Percentiles rank a stretch among this genome's conserved stretches.
These are phyloP conservation scores for Anastrepha obliqua DNA, from an alignment of 1,140 invertebrate species.

Conservation along the genomic window DNA sequence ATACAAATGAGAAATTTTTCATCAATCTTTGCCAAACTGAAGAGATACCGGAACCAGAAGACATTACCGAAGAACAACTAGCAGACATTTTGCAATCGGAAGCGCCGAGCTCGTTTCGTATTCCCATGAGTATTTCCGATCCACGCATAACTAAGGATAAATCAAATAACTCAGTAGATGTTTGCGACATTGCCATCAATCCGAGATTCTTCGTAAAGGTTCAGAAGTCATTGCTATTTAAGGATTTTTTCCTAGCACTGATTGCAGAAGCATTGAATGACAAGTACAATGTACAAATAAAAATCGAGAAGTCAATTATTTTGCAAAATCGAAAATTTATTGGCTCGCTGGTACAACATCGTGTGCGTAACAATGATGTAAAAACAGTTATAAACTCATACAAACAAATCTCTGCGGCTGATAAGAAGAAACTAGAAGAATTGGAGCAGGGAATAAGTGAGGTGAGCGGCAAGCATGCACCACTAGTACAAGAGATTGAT, in stretches of 20 bases:
- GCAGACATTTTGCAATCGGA: conserved; percentile 83
- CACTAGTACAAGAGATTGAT: conserved; percentile 71
- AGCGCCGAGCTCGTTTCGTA: conserved; percentile 81
- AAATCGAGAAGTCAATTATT: conserved; percentile 78
- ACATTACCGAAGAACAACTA: conserved; percentile 86
- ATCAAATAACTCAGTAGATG: conserved; percentile 80
- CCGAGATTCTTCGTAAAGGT: conserved; percentile 83
- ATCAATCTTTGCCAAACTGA: conserved; percentile 86
- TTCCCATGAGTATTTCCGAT: conserved; percentile 92
- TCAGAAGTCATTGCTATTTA: conserved; percentile 81
- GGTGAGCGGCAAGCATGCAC: not conserved
- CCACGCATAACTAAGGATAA: conserved; percentile 87
- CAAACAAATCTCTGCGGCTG: conserved; percentile 67
- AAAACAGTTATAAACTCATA: conserved; percentile 67
- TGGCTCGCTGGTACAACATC: conserved; percentile 83
- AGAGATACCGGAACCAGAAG: conserved; percentile 85
- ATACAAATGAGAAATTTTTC: conserved; percentile 84
- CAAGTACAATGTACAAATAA: conserved; percentile 83
- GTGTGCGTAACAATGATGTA: conserved; percentile 81
- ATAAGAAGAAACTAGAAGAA: conserved; percentile 62
- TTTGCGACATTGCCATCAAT: conserved; percentile 87
- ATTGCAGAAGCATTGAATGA: conserved; percentile 84
- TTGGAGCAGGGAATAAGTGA: not conserved
- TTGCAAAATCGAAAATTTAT: conserved; percentile 80
- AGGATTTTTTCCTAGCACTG: conserved; percentile 84